phyloP scores from a whole-genome alignment of 1,140 invertebrate genomes.

The Hyphantria cunea region DNA sequence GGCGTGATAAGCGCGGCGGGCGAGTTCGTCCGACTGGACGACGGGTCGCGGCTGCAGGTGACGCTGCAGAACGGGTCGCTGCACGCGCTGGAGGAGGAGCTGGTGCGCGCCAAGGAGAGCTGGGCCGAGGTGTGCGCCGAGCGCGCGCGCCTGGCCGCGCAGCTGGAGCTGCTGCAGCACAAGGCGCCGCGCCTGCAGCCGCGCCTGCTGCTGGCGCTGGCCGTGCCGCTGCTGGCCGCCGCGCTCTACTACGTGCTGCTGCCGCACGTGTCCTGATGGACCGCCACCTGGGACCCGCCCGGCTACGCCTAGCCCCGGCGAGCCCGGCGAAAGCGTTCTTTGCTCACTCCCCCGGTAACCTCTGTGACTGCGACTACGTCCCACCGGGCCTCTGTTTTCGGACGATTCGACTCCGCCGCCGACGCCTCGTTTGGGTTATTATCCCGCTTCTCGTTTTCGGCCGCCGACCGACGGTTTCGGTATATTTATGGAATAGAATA shows the following conservation, averaged over 20 bases:
- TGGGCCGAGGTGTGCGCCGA: slow-evolving; percentile 71
- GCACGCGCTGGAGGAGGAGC: slow-evolving; percentile 76
- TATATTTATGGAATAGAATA: slow-evolving; percentile 50
- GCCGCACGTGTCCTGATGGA: slow-evolving; percentile 77
- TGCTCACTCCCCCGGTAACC: slow-evolving; percentile 28
- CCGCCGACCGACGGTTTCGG: slow-evolving; percentile 32
- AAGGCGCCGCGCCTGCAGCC: slow-evolving; percentile 43
- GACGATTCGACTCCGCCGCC: slow-evolving; percentile 22
- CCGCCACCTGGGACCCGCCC: slow-evolving; percentile 80
- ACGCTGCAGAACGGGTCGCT: slow-evolving; percentile 66
- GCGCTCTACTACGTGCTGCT: slow-evolving; percentile 61
- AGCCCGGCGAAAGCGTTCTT: slow-evolving; percentile 29
- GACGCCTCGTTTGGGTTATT: slow-evolving; percentile 28
- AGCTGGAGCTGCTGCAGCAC: slow-evolving; percentile 56
- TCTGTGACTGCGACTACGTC: slow-evolving; percentile 13
- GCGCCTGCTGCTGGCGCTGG: slow-evolving; percentile 47
- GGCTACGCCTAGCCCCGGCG: slow-evolving; percentile 57
- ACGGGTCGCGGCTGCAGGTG: slow-evolving; percentile 59
- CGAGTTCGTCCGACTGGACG: slow-evolving; percentile 58
- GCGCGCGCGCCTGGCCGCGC: slow-evolving; percentile 63
- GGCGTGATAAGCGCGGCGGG: slow-evolving; percentile 24
- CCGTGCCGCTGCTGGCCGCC: slow-evolving; percentile 58
- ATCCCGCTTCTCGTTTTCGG: slow-evolving; percentile 17
- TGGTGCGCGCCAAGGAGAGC: slow-evolving; percentile 75
- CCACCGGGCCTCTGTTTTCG: slow-evolving; percentile 1